phyloP scores from a whole-genome alignment of 2,888 invertebrate genomes.

The Netelia inedita region DNA sequence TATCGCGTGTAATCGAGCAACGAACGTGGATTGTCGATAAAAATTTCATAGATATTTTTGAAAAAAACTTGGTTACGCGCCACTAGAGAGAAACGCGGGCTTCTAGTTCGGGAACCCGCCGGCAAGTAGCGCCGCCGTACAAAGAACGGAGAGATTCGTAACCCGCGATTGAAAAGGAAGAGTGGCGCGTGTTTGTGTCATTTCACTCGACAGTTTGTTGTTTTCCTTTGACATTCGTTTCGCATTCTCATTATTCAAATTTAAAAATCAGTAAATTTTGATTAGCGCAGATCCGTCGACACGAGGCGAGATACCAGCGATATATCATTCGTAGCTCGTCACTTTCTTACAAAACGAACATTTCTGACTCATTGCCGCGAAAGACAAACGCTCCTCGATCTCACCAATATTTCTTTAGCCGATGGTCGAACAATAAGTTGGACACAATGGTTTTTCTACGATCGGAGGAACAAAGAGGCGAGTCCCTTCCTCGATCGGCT shows the following conservation, averaged over 20 bases:
- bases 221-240: no score
- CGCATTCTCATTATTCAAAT: no score
- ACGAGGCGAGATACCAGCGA: background rate
- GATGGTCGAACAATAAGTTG: conserved; percentile 15
- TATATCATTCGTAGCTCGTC: background rate
- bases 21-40: background rate
- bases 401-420: conserved; percentile 10
- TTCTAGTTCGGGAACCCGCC: background rate
- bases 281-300: background rate
- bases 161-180: background rate
- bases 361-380: conserved; percentile 31
- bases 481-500: background rate
- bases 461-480: conserved; percentile 26
- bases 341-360: background rate
- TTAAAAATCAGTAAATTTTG: no score
- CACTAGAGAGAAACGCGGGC: background rate
- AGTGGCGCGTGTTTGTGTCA: no score
- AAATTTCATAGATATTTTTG: background rate
- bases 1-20: conserved; percentile 6
- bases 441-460: conserved; percentile 35
- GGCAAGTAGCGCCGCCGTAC: background rate
- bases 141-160: background rate
- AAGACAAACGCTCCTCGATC: background rate
- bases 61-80: background rate
- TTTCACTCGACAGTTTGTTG: no score